Conservation (phyloP, 1,140 invertebrate species). For the Hyphantria cunea region DNA sequence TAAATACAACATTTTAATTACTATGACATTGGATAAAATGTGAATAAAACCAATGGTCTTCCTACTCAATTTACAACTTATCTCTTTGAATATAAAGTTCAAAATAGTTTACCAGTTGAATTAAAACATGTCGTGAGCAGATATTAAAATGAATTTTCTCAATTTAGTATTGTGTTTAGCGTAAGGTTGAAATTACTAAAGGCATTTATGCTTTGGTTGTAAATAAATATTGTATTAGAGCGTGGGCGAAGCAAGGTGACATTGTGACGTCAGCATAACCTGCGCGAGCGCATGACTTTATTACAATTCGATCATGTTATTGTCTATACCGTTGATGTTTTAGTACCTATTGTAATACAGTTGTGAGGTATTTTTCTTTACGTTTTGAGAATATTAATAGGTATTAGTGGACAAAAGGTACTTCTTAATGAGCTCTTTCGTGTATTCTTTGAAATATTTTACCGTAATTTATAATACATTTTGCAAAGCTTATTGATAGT, state of each 20-base stretch:
- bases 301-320: slow-evolving; percentile 25
- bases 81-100: neutral
- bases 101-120: neutral
- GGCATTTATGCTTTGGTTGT: slow-evolving; percentile 11
- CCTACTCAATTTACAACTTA: no score
- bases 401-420: no score
- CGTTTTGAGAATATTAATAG: no score
- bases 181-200: slow-evolving; percentile 7
- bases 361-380: no score
- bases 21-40: no score
- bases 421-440: no score
- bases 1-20: no score
- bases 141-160: slow-evolving; percentile 14
- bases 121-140: neutral
- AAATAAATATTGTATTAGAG: slow-evolving; percentile 23
- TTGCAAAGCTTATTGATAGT: no score
- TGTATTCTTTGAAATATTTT: no score
- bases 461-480: no score
- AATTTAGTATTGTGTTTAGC: slow-evolving; percentile 2
- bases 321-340: slow-evolving; percentile 7
- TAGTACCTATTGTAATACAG: neutral
- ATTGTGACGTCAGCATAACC: slow-evolving; percentile 33
- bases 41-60: neutral
- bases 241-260: slow-evolving; percentile 37
- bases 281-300: slow-evolving; percentile 24